Evolutionary conservation across 2,113 vertebrate genomes (phyloP).

Genomic region (Pterocles gutturalis): DNA sequence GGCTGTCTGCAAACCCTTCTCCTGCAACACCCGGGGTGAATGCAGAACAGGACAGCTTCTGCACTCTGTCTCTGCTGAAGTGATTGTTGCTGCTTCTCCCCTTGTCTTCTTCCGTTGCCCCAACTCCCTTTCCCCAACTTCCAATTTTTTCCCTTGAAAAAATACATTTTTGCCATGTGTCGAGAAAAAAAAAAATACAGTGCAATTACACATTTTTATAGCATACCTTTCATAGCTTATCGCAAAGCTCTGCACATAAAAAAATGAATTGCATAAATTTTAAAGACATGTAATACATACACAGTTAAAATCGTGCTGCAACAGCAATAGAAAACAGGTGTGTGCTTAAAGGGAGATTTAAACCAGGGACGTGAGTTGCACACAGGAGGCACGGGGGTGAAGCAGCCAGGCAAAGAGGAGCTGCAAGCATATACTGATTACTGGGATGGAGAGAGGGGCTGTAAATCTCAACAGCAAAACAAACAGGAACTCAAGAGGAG

Average conservation of each 20-base stretch:
- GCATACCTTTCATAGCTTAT: slow-evolving; percentile 52
- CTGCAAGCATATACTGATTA: background rate
- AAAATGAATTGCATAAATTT: slow-evolving; percentile 73
- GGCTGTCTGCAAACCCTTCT: background rate
- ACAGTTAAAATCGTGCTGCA: slow-evolving; percentile 59
- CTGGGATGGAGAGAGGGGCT: background rate
- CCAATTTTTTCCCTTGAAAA: background rate
- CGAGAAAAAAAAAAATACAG: slow-evolving; percentile 19
- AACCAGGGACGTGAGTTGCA: slow-evolving; percentile 45
- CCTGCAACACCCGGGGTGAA: background rate
- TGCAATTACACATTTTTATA: slow-evolving; percentile 67
- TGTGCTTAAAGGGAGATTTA: slow-evolving; percentile 67
- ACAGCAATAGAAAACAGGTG: slow-evolving; percentile 67
- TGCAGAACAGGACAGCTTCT: background rate
- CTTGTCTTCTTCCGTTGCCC: slow-evolving; percentile 5
- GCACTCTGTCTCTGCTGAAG: background rate
- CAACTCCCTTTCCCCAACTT: background rate
- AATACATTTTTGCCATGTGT: background rate
- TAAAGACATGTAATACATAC: slow-evolving; percentile 69
- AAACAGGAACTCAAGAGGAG: background rate
- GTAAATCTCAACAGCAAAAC: background rate
- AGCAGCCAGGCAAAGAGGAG: background rate
- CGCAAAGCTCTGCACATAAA: slow-evolving; percentile 41
- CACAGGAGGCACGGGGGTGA: background rate
- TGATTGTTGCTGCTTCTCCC: background rate